Base-by-base conservation (phyloP, 2,888 invertebrate genomes). In the Xanthostigma xanthostigma region DNA sequence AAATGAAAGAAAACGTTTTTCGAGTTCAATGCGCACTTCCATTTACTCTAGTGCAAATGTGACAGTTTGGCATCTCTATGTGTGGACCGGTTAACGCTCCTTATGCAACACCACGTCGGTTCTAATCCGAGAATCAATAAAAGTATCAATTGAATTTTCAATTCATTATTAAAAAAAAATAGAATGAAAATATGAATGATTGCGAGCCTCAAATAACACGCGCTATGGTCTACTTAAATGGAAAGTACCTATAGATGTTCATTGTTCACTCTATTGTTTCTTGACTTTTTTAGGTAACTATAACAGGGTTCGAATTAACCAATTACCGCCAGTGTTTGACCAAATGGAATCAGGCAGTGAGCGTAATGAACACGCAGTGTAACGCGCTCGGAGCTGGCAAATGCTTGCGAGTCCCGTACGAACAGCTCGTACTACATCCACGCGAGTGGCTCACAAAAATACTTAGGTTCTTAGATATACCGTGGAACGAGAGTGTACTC, bases 341-440 rank as follows among this genome's bases (percentile, higher is more conserved):
- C 58, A 94, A 94, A 71, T 98, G 98, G 97, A 97, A 96, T 71
- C 82, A 83, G 62, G 94, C 94, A 38, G 91, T 93, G 64, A 84
- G 88, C 67, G 76, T 85, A 51, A 98, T 98, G 97, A 84, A 91
- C 70, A 79, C 81, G 59, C 93, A 95, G 73, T 96, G 96, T 71
- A 79, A 78, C 58, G 80, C 84, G 62, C 76, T 93, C 58, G 88
- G 88, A 44, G 66, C 76, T 50, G 70, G 74, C 46, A 76, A 79
- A 59, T 95, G 94, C 69, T 73, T 95, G 60, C 72, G 81, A 62
- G 90, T 98, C 50, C 91, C 92, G 62, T 98, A 98, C 71, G 97
- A 98, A 71, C 90, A 95, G 70, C 76, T 98, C 61, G 96, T 97
- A 58, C 76, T 98, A 57, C 92, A 93, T 70, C 97, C 97, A 9